Base-by-base conservation (phyloP, 2,888 invertebrate genomes). In the Eutolmus rufibarbis region DNA sequence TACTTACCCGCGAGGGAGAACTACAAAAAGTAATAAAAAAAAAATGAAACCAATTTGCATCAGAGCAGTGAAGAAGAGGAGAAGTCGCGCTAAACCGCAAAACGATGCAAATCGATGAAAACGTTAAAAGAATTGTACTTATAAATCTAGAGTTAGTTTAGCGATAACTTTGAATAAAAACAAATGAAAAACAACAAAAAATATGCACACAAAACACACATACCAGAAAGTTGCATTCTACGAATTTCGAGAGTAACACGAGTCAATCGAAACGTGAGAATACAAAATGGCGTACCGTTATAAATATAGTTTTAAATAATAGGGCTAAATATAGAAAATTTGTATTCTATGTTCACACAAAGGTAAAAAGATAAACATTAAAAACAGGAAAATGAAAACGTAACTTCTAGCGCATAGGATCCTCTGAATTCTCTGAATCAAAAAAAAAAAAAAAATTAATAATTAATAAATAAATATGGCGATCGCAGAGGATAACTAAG, bases 341-440 rank as follows among this genome's bases (percentile, higher is more conserved):
- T 46, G 51, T 51, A 81, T 16, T 46, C 51, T 46, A 81, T 46
- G 56, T 81, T 51, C 23, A 31, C 81, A 81, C 56, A 56, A 37
- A 51, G 14, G 12, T 51, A 51, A 81, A 81, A 81, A 46, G 7
- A 46, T 19, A 77, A 40, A 76, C 28, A 28, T 23, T n/a, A 76
- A 77, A 16, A 19, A 77, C 66, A 66, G 23, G 66, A 66, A 66
- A 2, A 66, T 19, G 23, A 77, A 77, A 19, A 37, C 16, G 77
- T 28, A 79, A 79, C 16, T 23, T 79, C 8, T 51, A 46, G 19
- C 28, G 37, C 2, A 79, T 79, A 23, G 43, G 19, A 79, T 79
- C 43, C 43, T 79, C 23, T 46, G 16, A 79, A 19, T 86, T 81
- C 89, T 78, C 81, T 86, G 86, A 57, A 78, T 5, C 86, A 89